A percentile compares a stretch with the other conserved stretches of the same genome.
Conservation (phyloP, 1,140 invertebrate species). For the Nebria ingens region DNA sequence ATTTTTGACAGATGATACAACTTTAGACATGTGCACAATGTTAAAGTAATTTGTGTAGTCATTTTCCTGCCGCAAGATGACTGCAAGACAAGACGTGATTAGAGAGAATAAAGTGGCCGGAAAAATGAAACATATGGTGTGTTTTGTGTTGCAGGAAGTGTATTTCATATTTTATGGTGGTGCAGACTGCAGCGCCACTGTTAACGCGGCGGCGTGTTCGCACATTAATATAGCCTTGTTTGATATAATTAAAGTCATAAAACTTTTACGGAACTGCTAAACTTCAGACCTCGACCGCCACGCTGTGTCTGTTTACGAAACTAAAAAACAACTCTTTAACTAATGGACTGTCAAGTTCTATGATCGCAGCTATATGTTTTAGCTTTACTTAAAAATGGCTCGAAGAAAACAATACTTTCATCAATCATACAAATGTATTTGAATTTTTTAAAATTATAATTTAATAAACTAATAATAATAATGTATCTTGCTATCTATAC, state of each 20-base stretch:
- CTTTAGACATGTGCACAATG: neutral
- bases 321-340: neutral
- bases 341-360: neutral
- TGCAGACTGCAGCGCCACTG: neutral
- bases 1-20: neutral
- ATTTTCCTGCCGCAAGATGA: neutral
- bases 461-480: no score
- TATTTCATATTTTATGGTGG: conserved; percentile 8
- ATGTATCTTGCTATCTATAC: no score
- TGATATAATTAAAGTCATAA: conserved; percentile 10
- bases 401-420: no score
- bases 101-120: neutral
- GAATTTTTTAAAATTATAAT: no score
- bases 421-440: no score
- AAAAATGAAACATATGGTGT: conserved; percentile 7
- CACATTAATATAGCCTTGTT: conserved; percentile 6
- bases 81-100: neutral
- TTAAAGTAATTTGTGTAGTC: neutral
- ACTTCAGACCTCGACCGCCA: neutral
- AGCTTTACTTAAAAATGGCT: no score
- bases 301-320: neutral
- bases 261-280: conserved; percentile 1
- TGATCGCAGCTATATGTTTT: no score
- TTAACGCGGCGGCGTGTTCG: neutral
- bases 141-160: neutral